These are phyloP conservation scores for Acholoe squamosa DNA, from an alignment of 2,888 invertebrate species.

Conservation along the genomic window DNA sequence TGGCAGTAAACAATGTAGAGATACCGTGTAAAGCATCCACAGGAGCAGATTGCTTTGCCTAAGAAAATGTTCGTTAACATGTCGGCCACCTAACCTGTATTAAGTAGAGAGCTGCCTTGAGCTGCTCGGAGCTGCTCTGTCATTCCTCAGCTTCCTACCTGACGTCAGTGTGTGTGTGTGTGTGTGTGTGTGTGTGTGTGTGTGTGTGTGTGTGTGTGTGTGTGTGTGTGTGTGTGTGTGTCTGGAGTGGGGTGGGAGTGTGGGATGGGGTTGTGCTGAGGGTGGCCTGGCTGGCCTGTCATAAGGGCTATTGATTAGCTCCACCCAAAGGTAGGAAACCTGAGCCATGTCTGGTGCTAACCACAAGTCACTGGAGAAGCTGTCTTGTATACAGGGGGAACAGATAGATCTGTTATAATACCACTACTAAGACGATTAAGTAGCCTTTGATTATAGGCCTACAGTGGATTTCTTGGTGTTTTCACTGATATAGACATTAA, in stretches of 20 bases:
- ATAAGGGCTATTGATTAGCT: constrained; percentile 12
- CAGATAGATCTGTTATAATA: too few species aligned
- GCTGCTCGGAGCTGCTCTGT: neutral
- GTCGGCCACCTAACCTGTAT: neutral
- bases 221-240: too few species aligned
- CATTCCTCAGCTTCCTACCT: neutral
- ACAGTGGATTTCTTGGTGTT: too few species aligned
- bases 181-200: too few species aligned
- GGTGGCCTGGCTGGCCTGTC: neutral
- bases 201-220: too few species aligned
- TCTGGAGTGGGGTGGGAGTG: neutral
- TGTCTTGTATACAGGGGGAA: neutral
- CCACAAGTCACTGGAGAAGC: neutral
- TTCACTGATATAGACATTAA: too few species aligned
- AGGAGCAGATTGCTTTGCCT: neutral
- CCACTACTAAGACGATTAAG: too few species aligned
- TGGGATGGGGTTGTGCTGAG: neutral
- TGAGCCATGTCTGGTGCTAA: neutral
- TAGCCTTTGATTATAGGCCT: too few species aligned
- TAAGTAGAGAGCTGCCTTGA: neutral
- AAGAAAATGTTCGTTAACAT: neutral
- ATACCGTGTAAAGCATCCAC: too few species aligned
- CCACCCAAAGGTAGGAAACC: constrained; percentile 5
- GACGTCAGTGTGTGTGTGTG: neutral
- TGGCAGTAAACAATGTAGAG: too few species aligned